Evolutionary conservation across 2,888 invertebrate genomes (phyloP), one percentile per base, ranked within the genome.

Genomic region (Prosapia bicincta): DNA sequence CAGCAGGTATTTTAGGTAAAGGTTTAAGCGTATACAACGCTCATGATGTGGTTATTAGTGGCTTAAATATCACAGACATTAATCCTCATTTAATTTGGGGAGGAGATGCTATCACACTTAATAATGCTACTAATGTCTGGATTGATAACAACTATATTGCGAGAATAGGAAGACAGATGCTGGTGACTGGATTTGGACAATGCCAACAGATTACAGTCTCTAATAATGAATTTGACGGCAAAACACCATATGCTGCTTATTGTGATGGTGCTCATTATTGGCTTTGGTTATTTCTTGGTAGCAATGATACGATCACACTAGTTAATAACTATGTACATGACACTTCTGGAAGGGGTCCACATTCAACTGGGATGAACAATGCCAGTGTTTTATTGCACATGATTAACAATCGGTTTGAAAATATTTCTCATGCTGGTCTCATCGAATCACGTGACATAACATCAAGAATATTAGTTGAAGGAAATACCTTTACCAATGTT

Each of bases 71-170:
- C 43, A 69, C 69, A n/a, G 74, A 74, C 54, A 74, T 74, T 23
- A 74, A 74, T 54, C 69, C 74, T 15, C 68, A 25, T 32, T 26
- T 74, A 13, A 74, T 74, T 38, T 74, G 74, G 74, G 74, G 74
- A 38, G 74, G 74, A 3, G 74, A 74, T 54, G 74, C 74, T 13
- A 68, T 74, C 0, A n/a, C 20, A 23, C 23, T 74, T 26, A 66
- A 30, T 26, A 69, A 54, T 26, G 69, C 32, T 6, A 54, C 67
- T 10, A 68, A 74, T 15, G 69, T 65, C 13, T 54, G 28, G 32
- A 70, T 74, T 26, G 54, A 74, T 26, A 70, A 32, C 24, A 26
- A 30, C n/a, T 69, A 54, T 15, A 65, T 74, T 24, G 30, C 69
- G 28, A 74, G 69, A 26, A 74, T 74, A 26, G 74, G 74, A 23